Evolutionary conservation across 2,797 vertebrate genomes (phyloP).

Genomic region (Ataeniobius toweri): DNA sequence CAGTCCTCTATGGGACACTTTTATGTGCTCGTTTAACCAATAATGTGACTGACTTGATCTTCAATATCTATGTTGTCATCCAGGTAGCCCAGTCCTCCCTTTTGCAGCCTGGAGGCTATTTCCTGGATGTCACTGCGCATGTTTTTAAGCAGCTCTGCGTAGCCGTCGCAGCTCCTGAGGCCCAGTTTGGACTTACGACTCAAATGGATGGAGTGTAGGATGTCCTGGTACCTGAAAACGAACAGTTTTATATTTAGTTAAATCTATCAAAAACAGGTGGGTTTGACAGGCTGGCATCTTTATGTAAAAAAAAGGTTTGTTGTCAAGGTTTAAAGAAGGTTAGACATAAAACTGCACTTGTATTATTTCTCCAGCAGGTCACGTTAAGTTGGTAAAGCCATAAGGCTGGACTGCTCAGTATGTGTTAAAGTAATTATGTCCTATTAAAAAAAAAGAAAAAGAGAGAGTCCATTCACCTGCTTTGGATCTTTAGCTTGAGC

Average conservation of each 20-base stretch:
- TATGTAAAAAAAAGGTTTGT: not conserved
- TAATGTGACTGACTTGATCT: constrained; percentile 57
- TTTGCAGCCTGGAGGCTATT: constrained; percentile 91
- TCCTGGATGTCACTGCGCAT: constrained; percentile 93
- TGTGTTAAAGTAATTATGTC: constrained; percentile 3
- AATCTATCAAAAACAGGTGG: not conserved
- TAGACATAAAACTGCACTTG: not conserved
- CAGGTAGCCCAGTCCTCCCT: constrained; percentile 94
- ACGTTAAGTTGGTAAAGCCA: not conserved
- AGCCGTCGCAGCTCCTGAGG: constrained; percentile 89
- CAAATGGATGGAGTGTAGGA: constrained; percentile 91
- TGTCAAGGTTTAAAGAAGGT: not conserved
- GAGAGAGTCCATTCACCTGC: constrained; percentile 75
- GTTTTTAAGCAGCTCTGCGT: constrained; percentile 89
- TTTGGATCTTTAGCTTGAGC: constrained; percentile 88
- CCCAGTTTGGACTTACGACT: constrained; percentile 87
- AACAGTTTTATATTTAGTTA: not conserved
- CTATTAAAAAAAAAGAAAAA: not conserved
- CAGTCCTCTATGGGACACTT: not conserved
- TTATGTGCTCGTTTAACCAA: not conserved
- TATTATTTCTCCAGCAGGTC: not conserved
- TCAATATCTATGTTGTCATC: constrained; percentile 82
- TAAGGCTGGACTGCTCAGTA: not conserved
- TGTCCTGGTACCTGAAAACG: constrained; percentile 88
- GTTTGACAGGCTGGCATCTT: not conserved